Percentiles rank a stretch among this genome's conserved stretches.
Conservation (phyloP, 1,140 invertebrate genomes). For the Lordiphosa stackelbergi region DNA sequence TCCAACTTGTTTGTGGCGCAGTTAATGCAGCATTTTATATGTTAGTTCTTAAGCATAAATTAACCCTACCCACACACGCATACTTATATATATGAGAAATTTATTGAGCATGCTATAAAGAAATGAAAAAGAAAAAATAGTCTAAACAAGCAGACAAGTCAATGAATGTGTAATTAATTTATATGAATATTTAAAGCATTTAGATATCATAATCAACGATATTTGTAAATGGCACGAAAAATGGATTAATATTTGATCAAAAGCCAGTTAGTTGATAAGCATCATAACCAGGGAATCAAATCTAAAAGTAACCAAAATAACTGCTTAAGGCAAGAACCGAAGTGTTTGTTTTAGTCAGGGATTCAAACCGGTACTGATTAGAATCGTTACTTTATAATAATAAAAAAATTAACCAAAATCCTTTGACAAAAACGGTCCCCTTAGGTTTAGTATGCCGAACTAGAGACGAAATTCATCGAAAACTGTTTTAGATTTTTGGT, state of each 20-base stretch:
- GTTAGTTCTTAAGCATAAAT: conserved; percentile 29
- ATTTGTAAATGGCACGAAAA: conserved; percentile 39
- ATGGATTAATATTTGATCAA: conserved; percentile 14
- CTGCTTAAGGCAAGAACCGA: not conserved
- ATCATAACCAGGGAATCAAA: not conserved
- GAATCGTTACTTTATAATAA: too few species aligned
- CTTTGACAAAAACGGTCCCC: too few species aligned
- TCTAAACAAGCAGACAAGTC: not conserved
- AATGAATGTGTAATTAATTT: conserved; percentile 35
- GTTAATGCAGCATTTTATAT: conserved; percentile 34
- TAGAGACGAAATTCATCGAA: too few species aligned
- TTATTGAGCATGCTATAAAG: conserved; percentile 19
- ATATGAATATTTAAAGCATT: conserved; percentile 36
- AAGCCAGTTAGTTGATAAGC: conserved; percentile 43
- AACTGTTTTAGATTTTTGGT: too few species aligned
- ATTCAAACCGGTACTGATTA: too few species aligned
- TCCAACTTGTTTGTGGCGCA: conserved; percentile 21
- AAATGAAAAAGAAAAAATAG: conserved; percentile 4
- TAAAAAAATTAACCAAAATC: too few species aligned
- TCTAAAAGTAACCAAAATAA: not conserved
- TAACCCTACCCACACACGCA: conserved; percentile 6
- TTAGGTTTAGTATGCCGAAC: too few species aligned
- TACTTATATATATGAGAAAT: conserved; percentile 18
- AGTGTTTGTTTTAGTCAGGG: too few species aligned
- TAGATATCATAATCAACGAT: conserved; percentile 51